Conservation (phyloP, 92 coral and sea anemone species). For the Palythoa grandiflora region DNA sequence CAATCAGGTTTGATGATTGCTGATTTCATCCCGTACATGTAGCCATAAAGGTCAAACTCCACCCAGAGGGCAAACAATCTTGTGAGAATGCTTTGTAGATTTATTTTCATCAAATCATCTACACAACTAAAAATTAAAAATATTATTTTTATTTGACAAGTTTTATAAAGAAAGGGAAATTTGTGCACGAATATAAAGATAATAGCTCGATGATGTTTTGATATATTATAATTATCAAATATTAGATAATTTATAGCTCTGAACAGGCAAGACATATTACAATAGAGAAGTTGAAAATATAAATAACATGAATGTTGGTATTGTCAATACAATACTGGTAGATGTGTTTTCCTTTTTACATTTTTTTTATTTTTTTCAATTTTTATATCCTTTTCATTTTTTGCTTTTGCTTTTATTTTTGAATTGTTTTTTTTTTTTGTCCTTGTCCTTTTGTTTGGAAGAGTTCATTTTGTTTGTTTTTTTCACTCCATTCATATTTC, state of each 20-base stretch:
- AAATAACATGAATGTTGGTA: background rate
- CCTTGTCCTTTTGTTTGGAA: conserved; percentile 11
- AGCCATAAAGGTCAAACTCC: conserved; percentile 12
- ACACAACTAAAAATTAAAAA: background rate
- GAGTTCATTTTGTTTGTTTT: background rate
- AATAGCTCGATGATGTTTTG: background rate
- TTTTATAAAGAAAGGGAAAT: background rate
- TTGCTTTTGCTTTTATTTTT: background rate
- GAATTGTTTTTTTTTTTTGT: background rate
- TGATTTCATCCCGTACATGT: conserved; percentile 8
- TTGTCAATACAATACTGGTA: background rate
- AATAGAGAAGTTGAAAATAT: background rate
- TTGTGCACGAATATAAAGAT: background rate
- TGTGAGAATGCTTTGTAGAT: conserved; percentile 11
- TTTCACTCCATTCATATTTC: background rate
- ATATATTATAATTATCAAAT: background rate
- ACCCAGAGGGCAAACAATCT: conserved; percentile 13
- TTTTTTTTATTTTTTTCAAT: too few species aligned
- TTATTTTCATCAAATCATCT: conserved; percentile 8
- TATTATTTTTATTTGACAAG: background rate
- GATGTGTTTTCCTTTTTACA: background rate
- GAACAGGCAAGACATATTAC: background rate
- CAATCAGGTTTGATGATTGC: conserved; percentile 4
- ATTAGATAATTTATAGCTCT: background rate
- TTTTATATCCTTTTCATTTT: background rate